Conservation (phyloP, 2,113 vertebrate species). For the Xenus cinereus region DNA sequence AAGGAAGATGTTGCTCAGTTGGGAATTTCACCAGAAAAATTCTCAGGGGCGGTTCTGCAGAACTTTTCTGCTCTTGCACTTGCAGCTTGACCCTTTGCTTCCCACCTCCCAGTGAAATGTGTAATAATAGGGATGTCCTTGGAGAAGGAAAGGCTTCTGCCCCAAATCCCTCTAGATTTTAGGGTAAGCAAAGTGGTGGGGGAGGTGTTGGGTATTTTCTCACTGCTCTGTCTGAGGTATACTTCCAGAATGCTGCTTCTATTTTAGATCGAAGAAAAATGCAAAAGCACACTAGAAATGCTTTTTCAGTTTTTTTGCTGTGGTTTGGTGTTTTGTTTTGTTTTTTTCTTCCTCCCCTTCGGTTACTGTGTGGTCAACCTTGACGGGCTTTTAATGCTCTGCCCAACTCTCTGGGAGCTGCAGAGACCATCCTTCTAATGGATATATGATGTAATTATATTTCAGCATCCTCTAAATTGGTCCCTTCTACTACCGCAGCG, state of each 20-base stretch:
- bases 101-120: fast-evolving
- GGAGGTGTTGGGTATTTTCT: background rate
- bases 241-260: background rate
- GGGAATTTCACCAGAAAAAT: background rate
- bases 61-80: background rate
- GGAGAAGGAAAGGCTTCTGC: background rate
- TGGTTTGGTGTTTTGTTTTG: background rate
- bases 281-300: background rate
- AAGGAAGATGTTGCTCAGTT: background rate
- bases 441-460: constrained; percentile 35
- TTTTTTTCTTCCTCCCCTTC: background rate
- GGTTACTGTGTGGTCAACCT: constrained; percentile 14
- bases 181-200: background rate
- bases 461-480: constrained; percentile 7
- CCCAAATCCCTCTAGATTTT: fast-evolving
- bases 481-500: background rate
- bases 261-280: constrained; percentile 7
- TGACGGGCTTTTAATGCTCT: constrained; percentile 20
- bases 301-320: background rate
- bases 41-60: background rate
- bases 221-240: background rate
- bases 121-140: background rate
- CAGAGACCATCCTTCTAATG: constrained; percentile 23
- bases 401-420: constrained; percentile 11
- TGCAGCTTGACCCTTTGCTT: background rate